Evolutionary conservation across 2,797 vertebrate species (phyloP).

Genomic region (Meda fulgida): DNA sequence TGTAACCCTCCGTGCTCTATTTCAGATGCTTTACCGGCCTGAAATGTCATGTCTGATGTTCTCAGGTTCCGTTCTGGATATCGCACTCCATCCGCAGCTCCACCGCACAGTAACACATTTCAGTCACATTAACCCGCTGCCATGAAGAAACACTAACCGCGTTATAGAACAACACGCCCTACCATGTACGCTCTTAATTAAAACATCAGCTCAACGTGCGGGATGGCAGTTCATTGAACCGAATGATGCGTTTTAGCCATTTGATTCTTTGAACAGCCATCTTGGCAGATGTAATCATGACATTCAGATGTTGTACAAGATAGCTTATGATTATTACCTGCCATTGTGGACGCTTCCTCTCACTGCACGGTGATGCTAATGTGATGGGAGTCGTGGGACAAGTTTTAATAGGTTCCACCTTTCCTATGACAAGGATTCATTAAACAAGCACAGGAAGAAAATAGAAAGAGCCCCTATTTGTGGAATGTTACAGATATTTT

Average conservation of each 20-base stretch:
- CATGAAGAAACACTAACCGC: constrained; percentile 4
- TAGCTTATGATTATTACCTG: constrained; percentile 46
- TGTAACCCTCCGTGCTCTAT: background rate
- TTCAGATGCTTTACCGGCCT: constrained; percentile 1
- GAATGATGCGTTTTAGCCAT: constrained; percentile 39
- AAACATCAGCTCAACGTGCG: constrained; percentile 17
- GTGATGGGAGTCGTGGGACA: constrained; percentile 41
- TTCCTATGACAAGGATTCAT: constrained; percentile 28
- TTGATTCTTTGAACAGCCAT: constrained; percentile 33
- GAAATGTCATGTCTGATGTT: constrained; percentile 11
- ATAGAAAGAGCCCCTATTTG: constrained; percentile 34
- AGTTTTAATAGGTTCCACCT: constrained; percentile 36
- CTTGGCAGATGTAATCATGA: constrained; percentile 34
- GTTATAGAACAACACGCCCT: constrained; percentile 1
- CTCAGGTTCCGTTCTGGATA: background rate
- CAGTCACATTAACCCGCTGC: constrained; percentile 19
- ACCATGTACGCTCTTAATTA: constrained; percentile 34
- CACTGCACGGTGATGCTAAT: constrained; percentile 25
- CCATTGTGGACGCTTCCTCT: constrained; percentile 28
- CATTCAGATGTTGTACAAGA: constrained; percentile 38
- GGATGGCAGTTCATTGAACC: constrained; percentile 33
- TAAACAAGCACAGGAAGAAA: constrained; percentile 31
- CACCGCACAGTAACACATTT: background rate
- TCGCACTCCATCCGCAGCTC: background rate
- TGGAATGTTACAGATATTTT: constrained; percentile 5